Evolutionary conservation across 2,888 invertebrate species (phyloP), one percentile per base, ranked within the genome.

Genomic region (Dryocosmus kuriphilus): DNA sequence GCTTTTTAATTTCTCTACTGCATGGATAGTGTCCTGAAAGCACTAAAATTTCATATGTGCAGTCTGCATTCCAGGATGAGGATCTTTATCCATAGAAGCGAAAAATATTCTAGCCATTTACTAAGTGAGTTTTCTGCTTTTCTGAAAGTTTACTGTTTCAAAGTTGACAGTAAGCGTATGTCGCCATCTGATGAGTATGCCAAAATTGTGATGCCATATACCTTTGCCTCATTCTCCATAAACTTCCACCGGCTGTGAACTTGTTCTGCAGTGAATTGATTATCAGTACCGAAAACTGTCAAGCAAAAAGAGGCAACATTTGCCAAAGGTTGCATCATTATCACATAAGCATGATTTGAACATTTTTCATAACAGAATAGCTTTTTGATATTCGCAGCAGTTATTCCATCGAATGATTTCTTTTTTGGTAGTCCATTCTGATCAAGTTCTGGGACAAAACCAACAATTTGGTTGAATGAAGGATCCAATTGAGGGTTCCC

Each of bases 141-240:
- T 46, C 16, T 16, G 19, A 46, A 2, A 46, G 46, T 46, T 0
- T 19, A 46, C 16, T 19, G 46, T 46, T 8, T 35, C 85, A 84
- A 84, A 11, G 81, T 80, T 76, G 79, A 82, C 57, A 84, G 63
- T 14, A 85, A 51, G 2, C 79, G 79, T 14, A 81, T 67, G 38
- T 85, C 83, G 9, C 80, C 82, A 75, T 84, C 82, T 11, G 81
- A 78, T 19, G 79, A 81, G 61, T 80, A 84, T 46, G 81, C 82
- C 55, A 83, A 35, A 46, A 83, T 80, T 27, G n/a, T 74, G 51
- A 85, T 82, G 24, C 79, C 78, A 78, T 30, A 76, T 71, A 76
- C 55, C 27, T 27, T 55, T 19, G 76, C 75, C 63, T 79, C 51
- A 62, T 71, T 35, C 76, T 75, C 76, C 38, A 82, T 79, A 41